These are phyloP conservation scores for Hesperia comma DNA, from an alignment of 2,888 invertebrate species.

Conservation along the genomic window DNA sequence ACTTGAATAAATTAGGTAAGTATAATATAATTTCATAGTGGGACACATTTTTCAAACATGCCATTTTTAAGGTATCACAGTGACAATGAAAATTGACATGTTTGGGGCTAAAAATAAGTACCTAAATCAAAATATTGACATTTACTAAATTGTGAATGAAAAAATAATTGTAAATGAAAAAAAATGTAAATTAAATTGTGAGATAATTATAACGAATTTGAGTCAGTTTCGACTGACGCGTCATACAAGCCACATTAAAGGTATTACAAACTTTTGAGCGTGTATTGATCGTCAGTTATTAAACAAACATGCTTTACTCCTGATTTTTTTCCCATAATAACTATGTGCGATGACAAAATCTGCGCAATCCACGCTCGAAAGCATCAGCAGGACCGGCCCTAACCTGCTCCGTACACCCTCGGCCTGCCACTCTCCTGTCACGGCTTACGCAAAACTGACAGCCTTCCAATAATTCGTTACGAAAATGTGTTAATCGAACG, in stretches of 20 bases:
- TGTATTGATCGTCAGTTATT: too few relatives aligned
- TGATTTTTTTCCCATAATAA: neutral
- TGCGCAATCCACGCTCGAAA: slow-evolving; percentile 44
- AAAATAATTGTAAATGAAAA: too few relatives aligned
- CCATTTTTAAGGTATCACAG: neutral
- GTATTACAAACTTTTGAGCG: too few relatives aligned
- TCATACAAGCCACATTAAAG: too few relatives aligned
- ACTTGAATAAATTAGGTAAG: neutral
- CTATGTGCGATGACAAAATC: slow-evolving; percentile 53
- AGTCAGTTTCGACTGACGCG: too few relatives aligned
- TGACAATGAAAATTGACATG: too few relatives aligned
- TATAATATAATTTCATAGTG: neutral
- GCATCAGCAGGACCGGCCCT: slow-evolving; percentile 45
- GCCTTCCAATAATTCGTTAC: slow-evolving; percentile 80
- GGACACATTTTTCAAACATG: neutral
- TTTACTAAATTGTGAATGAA: too few relatives aligned
- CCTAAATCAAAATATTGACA: too few relatives aligned
- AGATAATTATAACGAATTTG: too few relatives aligned
- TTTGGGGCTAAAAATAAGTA: too few relatives aligned
- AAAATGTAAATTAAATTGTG: too few relatives aligned
- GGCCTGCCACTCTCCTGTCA: slow-evolving; percentile 81
- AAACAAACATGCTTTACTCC: too few relatives aligned
- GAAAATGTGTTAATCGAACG: slow-evolving; percentile 81
- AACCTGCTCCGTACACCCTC: slow-evolving; percentile 60
- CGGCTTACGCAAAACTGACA: slow-evolving; percentile 83